These are phyloP conservation scores for Helarctos malayanus DNA, from an alignment of 2,797 vertebrate genomes.

Conservation along the genomic window DNA sequence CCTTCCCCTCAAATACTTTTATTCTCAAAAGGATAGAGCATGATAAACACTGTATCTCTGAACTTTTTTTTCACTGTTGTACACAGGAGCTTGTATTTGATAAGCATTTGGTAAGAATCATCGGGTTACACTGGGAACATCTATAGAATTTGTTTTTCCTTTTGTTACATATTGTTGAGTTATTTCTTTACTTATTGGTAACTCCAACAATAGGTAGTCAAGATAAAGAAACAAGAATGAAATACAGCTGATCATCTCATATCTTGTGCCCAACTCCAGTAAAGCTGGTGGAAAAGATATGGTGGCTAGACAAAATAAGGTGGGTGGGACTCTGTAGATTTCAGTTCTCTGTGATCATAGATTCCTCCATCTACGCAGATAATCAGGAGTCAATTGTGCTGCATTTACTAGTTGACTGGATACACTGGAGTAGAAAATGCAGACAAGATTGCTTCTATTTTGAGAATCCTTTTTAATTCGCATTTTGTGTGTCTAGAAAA, in stretches of 20 bases:
- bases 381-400: neutral
- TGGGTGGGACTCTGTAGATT: neutral
- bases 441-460: neutral
- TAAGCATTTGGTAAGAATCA: neutral
- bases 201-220: neutral
- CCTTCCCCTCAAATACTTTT: neutral
- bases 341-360: neutral
- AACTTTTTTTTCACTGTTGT: neutral
- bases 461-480: neutral
- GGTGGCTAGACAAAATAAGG: neutral
- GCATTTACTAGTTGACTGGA: neutral
- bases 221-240: neutral
- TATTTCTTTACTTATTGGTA: neutral
- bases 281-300: neutral
- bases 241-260: neutral
- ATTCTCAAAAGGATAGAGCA: neutral
- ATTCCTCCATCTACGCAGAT: neutral
- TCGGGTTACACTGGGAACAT: neutral
- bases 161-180: neutral
- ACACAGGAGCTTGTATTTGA: neutral
- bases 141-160: neutral
- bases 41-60: neutral
- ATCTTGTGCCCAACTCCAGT: neutral
- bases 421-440: neutral
- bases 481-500: constrained; percentile 31